phyloP scores from a whole-genome alignment of 2,113 vertebrate genomes.

The Oceanodroma tethys region DNA sequence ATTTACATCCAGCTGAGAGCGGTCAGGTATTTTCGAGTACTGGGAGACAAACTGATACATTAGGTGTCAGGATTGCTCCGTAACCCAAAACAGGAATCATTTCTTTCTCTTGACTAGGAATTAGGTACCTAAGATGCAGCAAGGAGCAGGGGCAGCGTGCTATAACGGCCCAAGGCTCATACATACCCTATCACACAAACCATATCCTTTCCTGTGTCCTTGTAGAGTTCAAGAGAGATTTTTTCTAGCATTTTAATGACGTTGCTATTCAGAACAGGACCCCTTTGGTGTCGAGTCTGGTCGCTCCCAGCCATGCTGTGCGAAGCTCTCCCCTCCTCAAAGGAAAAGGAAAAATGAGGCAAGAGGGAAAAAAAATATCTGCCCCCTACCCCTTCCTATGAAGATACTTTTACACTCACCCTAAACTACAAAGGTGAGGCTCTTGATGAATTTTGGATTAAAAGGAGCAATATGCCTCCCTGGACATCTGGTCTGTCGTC shows the following conservation, averaged over 20 bases:
- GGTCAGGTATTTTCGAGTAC: neutral
- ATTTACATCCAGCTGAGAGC: neutral
- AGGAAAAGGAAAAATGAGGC: neutral
- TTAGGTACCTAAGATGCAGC: neutral
- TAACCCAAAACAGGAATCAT: neutral
- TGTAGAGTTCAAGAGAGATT: neutral
- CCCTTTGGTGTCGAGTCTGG: neutral
- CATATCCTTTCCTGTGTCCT: neutral
- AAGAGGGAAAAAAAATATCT: neutral
- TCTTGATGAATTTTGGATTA: slow-evolving; percentile 36
- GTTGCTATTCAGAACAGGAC: neutral
- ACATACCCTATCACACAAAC: neutral
- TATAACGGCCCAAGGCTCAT: fast-evolving
- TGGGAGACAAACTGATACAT: neutral
- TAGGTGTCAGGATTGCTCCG: neutral
- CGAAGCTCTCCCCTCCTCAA: neutral
- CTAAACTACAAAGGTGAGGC: slow-evolving; percentile 3
- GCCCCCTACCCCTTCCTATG: neutral
- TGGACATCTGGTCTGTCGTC: slow-evolving; percentile 24
- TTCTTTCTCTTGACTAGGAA: neutral
- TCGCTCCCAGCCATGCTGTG: neutral
- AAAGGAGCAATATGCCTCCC: neutral
- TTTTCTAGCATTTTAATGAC: neutral
- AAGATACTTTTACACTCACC: neutral
- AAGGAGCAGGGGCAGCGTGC: neutral